Base-by-base conservation (phyloP, 2,888 invertebrate species). In the Fissipunctia ypsillon region DNA sequence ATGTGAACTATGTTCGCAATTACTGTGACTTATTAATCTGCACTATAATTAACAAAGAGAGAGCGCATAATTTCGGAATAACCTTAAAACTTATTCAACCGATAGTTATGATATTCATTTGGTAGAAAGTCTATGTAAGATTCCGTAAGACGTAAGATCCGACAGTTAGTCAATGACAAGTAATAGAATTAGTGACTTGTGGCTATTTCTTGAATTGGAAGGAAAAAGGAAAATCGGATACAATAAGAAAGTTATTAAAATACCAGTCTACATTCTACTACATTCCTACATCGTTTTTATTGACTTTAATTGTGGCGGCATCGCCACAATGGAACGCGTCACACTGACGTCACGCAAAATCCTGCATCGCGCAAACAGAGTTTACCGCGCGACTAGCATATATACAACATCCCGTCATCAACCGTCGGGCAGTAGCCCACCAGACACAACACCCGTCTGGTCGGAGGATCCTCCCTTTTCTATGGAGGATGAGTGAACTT, bases 31-130 rank as follows among this genome's bases (percentile, higher is more conserved):
- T 85, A 80, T 78, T 81, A 80, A 83, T 83, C 60, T 65, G 63
- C 76, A 70, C 77, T 69, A 66, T 78, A 85, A 87, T 86, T 83
- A 83, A 76, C 38, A 68, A 57, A 78, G 87, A 85, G 85, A 86
- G 85, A 87, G 85, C 69, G 79, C 50, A 59, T 73, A 65, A 70
- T 69, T 72, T 67, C 45, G 61, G 52, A 57, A 52, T 81, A 87
- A 86, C 85, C 83, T 78, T 76, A 64, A 85, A 84, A 80, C 56
- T 56, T 76, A 76, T 71, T 81, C 80, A 76, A 81, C 73, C 81
- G 63, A 83, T 79, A 72, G 76, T 75, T 57, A 72, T 80, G 54
- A 54, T 71, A 66, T 69, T 67, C 61, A 61, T 77, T 60, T 60
- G 38, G 60, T 83, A 76, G 84, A 85, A 85, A 84, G 84, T 72